Base-by-base conservation (phyloP, 2,113 vertebrate genomes). In the Brachionichthys hirsutus region DNA sequence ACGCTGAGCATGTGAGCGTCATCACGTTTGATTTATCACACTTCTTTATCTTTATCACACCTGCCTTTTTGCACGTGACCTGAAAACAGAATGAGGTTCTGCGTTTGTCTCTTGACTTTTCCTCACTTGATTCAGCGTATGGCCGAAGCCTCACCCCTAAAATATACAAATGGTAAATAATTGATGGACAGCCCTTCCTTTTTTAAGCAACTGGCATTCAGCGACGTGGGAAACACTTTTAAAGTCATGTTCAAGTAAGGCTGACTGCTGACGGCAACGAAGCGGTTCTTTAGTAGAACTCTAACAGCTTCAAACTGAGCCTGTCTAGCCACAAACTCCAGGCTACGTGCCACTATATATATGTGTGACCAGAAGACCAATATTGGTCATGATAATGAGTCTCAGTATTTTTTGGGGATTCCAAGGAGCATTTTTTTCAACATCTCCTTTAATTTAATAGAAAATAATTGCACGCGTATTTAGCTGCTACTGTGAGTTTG, bases 11-110 rank as follows among this genome's bases (percentile, higher is more conserved):
- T 51, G 42, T 20, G 49, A 52, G 42, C 24, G 4, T 48, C 62
- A 18, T 10, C n/a, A 49, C 48, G 34, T 75, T 43, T 67, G 64
- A 41, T 73, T 54, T 71, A 67, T 62, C 57, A 70, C 55, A 34
- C 61, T 71, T 69, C 54, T 80, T 66, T 83, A 56, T 46, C 8
- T 54, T 36, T 16, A n/a, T n/a, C n/a, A n/a, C n/a, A n/a, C n/a
- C 70, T 51, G 34, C 49, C 40, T 67, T 67, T 80, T 67, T 22
- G 63, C 67, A 63, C 60, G 63, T 14, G 75, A 6, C 24, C 24
- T 30, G 18, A 40, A 3, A 20, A 43, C 7, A 15, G 17, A 22
- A n/a, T 6, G 30, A 58, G 20, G 9, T 34, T 47, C 43, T 51
- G 34, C 30, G 19, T 38, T 48, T 10, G 16, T 43, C 12, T 50